phyloP scores from a whole-genome alignment of 2,113 vertebrate species.

The Carassius auratus region DNA sequence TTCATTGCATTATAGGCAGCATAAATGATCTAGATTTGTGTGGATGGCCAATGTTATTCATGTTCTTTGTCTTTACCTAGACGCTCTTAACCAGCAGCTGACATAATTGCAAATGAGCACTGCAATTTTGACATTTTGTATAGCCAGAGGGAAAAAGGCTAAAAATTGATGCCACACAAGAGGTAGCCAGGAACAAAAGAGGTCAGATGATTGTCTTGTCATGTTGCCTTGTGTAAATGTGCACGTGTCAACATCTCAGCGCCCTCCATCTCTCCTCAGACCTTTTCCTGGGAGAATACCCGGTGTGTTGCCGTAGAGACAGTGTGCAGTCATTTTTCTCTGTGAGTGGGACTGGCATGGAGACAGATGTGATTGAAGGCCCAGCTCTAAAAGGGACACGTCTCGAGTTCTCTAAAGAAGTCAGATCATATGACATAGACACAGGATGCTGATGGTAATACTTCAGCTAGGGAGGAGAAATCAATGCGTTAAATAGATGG shows the following conservation, averaged over 20 bases:
- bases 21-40: conserved; percentile 1
- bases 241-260: conserved; percentile 27
- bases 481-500: conserved; percentile 58
- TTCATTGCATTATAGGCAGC: neutral
- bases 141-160: neutral
- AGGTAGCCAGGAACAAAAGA: conserved; percentile 29
- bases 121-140: conserved; percentile 19
- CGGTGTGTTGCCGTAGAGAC: conserved; percentile 53
- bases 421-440: conserved; percentile 52
- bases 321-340: conserved; percentile 34
- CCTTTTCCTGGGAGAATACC: conserved; percentile 39
- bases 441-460: conserved; percentile 50
- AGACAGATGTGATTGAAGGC: conserved; percentile 64
- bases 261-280: conserved; percentile 35
- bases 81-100: neutral
- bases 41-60: neutral
- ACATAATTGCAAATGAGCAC: neutral
- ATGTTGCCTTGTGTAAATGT: conserved; percentile 37
- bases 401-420: conserved; percentile 54
- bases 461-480: conserved; percentile 56
- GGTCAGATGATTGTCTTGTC: conserved; percentile 31
- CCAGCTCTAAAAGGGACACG: conserved; percentile 52
- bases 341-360: conserved; percentile 51
- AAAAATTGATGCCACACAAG: neutral
- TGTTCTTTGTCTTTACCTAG: conserved; percentile 3